Evolutionary conservation across 2,113 vertebrate genomes (phyloP).

Genomic region (Stomatorhinus ivindoensis): DNA sequence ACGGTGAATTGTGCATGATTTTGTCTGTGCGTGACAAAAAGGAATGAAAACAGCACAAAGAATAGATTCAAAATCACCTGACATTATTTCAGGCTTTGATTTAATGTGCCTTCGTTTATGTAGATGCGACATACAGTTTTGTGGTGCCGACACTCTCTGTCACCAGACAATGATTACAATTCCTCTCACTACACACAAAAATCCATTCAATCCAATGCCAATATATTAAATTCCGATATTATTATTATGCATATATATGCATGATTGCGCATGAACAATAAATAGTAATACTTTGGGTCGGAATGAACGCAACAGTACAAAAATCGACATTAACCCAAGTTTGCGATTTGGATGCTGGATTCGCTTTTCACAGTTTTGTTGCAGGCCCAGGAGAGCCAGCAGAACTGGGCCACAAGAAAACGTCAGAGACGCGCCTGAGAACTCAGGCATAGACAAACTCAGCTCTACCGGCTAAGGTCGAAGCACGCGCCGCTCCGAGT

Average conservation of each 20-base stretch:
- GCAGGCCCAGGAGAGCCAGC: conserved; percentile 31
- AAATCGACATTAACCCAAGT: conserved; percentile 41
- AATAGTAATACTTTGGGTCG: conserved; percentile 55
- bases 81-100: conserved; percentile 54
- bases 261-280: conserved; percentile 22
- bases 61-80: conserved; percentile 46
- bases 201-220: conserved; percentile 53
- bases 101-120: conserved; percentile 41
- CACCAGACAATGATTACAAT: conserved; percentile 53
- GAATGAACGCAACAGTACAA: conserved; percentile 52
- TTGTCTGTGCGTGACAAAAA: background rate
- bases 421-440: conserved; percentile 30
- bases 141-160: conserved; percentile 59
- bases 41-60: conserved; percentile 10
- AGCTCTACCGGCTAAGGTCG: conserved; percentile 41
- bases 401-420: conserved; percentile 35
- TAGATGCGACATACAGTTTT: conserved; percentile 56
- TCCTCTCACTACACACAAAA: conserved; percentile 59
- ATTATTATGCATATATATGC: background rate
- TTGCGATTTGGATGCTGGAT: conserved; percentile 31
- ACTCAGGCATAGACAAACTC: conserved; percentile 29
- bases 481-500: conserved; percentile 49
- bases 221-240: background rate
- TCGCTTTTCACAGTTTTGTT: conserved; percentile 32
- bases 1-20: background rate